Evolutionary conservation across 64 coral and sea anemone species (phyloP), one percentile per base, ranked within the genome.

Genomic region (Pocillopora verrucosa): DNA sequence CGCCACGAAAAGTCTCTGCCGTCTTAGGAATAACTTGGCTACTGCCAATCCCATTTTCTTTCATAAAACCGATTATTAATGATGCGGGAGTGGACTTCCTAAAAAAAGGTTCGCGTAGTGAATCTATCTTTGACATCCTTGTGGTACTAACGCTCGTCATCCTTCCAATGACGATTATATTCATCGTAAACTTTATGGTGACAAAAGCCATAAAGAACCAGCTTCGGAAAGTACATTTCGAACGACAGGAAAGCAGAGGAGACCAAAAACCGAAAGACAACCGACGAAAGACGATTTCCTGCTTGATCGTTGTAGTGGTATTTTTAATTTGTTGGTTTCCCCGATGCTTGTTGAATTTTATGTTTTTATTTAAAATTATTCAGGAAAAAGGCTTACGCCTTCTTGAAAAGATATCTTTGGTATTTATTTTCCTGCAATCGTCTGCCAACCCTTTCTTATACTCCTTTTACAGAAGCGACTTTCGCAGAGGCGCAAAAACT

Each of bases 1-100:
- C 83, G 4, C 22, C 59, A 22, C 65, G 37, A 30, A 91, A 37
- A 72, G 75, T 94, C 13, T 16, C 56, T 51, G 14, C n/a, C 30
- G 88, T 91, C 35, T 88, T 94, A 26, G 9, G 65, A 11, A 75
- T 16, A 30, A 56, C 63, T 37, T 94, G 93, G 89, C 30, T 91
- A 37, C 22, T 88, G 1, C 93, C 89, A 14, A 16, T 88, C 0
- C 34, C 92, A 1, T 58, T 90, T 7, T 79, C 75, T 12, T 58
- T 83, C 0, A 89, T 90, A 87, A 79, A 91, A 68, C 87, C 88
- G 12, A 59, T 25, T 15, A 10, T 60, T 13, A 60, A 80, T 20
- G 56, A 77, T 62, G 90, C 16, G 45, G 37, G 73, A 41, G 86
- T 84, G 45, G n/a, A 79, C 14, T 60, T 79, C 34, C 77, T 79